phyloP scores from a whole-genome alignment of 2,888 invertebrate genomes.

The Endomychus coccineus region DNA sequence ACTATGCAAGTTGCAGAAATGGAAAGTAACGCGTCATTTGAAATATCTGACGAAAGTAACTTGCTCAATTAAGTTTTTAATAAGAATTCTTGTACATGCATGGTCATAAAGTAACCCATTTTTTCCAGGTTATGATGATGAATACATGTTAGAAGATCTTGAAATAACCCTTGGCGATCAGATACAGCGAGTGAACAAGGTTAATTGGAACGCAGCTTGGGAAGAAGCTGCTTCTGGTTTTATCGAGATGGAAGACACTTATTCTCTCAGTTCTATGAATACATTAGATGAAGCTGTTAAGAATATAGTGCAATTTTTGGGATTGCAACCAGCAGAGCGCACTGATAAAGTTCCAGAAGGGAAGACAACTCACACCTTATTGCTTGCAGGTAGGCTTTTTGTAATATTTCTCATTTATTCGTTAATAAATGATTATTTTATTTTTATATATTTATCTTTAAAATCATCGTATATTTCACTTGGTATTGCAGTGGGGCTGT shows the following conservation, averaged over 20 bases:
- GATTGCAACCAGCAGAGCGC: constrained; percentile 77
- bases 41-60: too few relatives aligned
- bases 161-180: constrained; percentile 82
- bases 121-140: constrained; percentile 75
- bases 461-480: too few relatives aligned
- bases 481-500: too few relatives aligned
- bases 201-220: constrained; percentile 65
- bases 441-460: too few relatives aligned
- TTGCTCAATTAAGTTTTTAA: too few relatives aligned
- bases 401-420: too few relatives aligned
- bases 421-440: too few relatives aligned
- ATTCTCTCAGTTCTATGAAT: constrained; percentile 72
- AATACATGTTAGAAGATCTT: constrained; percentile 90
- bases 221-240: constrained; percentile 53
- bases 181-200: constrained; percentile 69
- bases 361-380: constrained; percentile 71
- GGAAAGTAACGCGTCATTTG: too few relatives aligned
- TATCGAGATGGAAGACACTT: constrained; percentile 85
- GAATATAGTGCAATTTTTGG: constrained; percentile 74
- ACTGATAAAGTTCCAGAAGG: constrained; percentile 78
- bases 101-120: not conserved
- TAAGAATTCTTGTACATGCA: too few relatives aligned
- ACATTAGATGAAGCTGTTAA: constrained; percentile 78
- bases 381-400: constrained; percentile 76
- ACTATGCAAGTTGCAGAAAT: too few relatives aligned